Percentiles rank a stretch among this genome's conserved stretches.
Conservation (phyloP, 2,113 vertebrate genomes). For the Recurvirostra avosetta region DNA sequence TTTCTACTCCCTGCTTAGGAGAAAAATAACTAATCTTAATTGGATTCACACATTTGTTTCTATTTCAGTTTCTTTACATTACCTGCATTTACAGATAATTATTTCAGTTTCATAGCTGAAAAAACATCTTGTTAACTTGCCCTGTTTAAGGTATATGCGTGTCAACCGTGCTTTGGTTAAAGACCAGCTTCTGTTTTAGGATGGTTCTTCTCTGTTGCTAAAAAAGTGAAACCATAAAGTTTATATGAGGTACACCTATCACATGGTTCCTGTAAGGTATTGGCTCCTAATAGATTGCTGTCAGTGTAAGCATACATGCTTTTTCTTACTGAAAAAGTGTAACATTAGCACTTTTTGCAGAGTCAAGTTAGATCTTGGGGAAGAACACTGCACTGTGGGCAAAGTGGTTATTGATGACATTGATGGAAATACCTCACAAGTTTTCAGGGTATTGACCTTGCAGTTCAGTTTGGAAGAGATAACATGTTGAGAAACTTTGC, state of each 20-base stretch:
- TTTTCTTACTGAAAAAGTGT: background rate
- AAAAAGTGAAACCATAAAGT: background rate
- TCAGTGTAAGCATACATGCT: background rate
- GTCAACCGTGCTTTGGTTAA: background rate
- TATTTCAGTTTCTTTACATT: background rate
- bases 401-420: background rate
- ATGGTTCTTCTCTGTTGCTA: background rate
- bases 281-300: background rate
- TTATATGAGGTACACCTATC: background rate
- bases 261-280: background rate
- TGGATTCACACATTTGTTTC: background rate
- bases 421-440: background rate
- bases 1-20: background rate
- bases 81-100: background rate
- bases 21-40: background rate
- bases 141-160: background rate
- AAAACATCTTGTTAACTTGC: background rate
- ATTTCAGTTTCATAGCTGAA: background rate
- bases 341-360: background rate
- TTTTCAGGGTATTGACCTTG: slow-evolving; percentile 38
- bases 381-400: background rate
- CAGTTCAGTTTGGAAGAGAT: slow-evolving; percentile 22
- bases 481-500: background rate
- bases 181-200: background rate
- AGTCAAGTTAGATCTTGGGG: background rate